These are phyloP conservation scores for Leuciscus waleckii DNA, from an alignment of 2,797 vertebrate species.

Conservation along the genomic window DNA sequence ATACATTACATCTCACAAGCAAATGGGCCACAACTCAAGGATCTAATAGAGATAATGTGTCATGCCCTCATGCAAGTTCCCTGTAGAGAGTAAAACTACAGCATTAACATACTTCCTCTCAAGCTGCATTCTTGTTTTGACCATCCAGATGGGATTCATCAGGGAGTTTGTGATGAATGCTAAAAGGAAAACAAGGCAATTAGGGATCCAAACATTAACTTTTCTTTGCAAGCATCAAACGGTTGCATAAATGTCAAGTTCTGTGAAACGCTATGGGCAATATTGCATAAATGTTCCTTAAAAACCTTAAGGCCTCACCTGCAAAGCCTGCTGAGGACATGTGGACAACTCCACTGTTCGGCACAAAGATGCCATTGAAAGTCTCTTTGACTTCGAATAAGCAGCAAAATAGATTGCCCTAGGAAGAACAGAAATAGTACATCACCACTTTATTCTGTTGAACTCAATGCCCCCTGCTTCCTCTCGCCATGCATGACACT, in stretches of 20 bases:
- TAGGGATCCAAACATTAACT: not conserved
- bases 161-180: constrained; percentile 96
- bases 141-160: constrained; percentile 99
- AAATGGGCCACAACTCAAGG: not conserved
- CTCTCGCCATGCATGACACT: not conserved
- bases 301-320: constrained; percentile 76
- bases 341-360: constrained; percentile 92
- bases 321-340: constrained; percentile 93
- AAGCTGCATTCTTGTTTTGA: constrained; percentile 98
- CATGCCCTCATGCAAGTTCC: not conserved
- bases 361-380: constrained; percentile 91
- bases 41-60: constrained; percentile 52
- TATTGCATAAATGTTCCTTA: not conserved
- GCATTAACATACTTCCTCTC: constrained; percentile 87
- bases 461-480: constrained; percentile 7
- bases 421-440: constrained; percentile 54
- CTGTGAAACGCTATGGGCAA: constrained; percentile 2
- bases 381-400: constrained; percentile 94
- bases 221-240: constrained; percentile 3
- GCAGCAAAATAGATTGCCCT: constrained; percentile 98
- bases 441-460: constrained; percentile 1
- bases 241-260: not conserved
- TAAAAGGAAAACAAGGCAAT: constrained; percentile 66
- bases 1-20: not conserved
- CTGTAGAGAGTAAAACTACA: not conserved